These are phyloP conservation scores for Seira sanloemensis DNA, from an alignment of 2,888 invertebrate genomes.

Conservation along the genomic window DNA sequence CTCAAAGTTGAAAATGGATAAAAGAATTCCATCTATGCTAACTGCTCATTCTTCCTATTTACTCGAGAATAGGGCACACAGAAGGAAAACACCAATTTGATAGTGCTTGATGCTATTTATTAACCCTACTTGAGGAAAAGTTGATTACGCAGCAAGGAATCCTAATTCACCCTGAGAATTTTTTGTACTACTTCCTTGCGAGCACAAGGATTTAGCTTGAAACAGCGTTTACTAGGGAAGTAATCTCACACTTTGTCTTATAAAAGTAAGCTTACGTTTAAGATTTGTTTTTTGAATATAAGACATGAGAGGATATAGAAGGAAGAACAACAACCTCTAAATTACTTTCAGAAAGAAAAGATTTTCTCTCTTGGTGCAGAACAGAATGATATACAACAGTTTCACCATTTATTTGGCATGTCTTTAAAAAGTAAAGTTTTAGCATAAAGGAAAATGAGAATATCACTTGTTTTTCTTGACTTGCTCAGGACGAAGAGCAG, in stretches of 20 bases:
- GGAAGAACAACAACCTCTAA: slow-evolving; percentile 57
- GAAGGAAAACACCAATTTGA: neutral
- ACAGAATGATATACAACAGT: slow-evolving; percentile 13
- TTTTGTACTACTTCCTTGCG: too few species aligned
- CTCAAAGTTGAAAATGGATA: neutral
- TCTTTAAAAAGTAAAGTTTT: neutral
- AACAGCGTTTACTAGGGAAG: neutral
- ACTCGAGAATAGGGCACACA: neutral
- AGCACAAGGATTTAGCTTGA: neutral
- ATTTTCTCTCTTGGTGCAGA: slow-evolving; percentile 15
- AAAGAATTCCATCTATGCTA: slow-evolving; percentile 9
- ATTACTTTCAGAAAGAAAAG: slow-evolving; percentile 38
- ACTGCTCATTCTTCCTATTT: neutral
- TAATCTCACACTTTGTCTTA: neutral
- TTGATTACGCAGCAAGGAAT: slow-evolving; percentile 30
- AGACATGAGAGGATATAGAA: neutral
- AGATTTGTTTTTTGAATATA: neutral
- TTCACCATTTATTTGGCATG: slow-evolving; percentile 32
- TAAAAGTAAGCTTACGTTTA: neutral
- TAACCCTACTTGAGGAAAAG: slow-evolving; percentile 29
- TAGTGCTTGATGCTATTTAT: slow-evolving; percentile 21
- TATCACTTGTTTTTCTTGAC: slow-evolving; percentile 14
- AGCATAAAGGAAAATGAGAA: neutral
- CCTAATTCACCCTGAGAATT: slow-evolving; percentile 10
- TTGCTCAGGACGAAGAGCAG: neutral